phyloP scores from a whole-genome alignment of 2,113 vertebrate genomes.

The Nycticorax nycticorax region DNA sequence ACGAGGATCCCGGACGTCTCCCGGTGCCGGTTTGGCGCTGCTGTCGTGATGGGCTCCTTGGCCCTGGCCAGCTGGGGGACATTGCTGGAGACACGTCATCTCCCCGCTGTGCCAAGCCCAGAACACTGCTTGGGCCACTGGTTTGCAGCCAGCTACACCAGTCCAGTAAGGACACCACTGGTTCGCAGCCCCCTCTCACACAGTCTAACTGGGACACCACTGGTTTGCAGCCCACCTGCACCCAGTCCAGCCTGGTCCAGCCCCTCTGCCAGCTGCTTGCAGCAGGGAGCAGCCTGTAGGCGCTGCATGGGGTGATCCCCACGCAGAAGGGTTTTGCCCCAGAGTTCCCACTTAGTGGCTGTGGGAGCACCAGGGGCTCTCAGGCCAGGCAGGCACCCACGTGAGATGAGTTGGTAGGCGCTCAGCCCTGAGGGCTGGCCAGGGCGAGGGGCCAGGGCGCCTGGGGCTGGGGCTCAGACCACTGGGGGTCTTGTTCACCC shows the following conservation, averaged over 20 bases:
- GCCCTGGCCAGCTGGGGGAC: background rate
- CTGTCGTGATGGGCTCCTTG: background rate
- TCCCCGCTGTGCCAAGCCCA: background rate
- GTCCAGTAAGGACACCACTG: background rate
- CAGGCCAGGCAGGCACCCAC: background rate
- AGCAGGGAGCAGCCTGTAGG: background rate
- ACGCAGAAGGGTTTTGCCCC: background rate
- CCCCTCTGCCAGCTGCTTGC: background rate
- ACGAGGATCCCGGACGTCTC: rapidly evolving
- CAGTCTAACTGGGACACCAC: background rate
- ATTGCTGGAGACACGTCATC: background rate
- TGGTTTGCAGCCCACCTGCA: background rate
- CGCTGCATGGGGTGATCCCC: background rate
- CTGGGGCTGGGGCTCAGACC: background rate
- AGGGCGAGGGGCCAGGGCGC: background rate
- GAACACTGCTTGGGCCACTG: background rate
- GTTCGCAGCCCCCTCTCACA: background rate
- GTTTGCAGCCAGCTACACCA: background rate
- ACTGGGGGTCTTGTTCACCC: background rate
- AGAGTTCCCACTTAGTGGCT: background rate
- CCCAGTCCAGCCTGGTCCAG: background rate
- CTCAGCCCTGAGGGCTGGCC: background rate
- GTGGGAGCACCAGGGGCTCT: background rate
- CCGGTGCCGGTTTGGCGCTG: background rate
- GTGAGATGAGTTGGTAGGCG: background rate